Conservation (phyloP, 2,797 vertebrate species). For the Enteromius treurensis region DNA sequence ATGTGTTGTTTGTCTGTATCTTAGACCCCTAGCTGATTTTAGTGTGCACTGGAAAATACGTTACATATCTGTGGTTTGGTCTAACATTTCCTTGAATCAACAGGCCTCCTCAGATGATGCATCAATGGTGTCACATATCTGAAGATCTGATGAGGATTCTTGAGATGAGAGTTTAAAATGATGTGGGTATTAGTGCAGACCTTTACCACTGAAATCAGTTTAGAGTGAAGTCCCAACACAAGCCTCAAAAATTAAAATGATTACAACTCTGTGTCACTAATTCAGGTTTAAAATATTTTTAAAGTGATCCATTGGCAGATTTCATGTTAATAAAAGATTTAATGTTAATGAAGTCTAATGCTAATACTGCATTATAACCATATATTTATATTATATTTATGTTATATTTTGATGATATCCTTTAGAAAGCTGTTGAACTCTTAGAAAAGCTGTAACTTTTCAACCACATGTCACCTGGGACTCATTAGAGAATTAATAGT, state of each 20-base stretch:
- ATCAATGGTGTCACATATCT: slow-evolving; percentile 7
- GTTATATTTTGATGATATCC: neutral
- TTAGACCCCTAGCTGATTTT: neutral
- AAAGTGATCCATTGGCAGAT: neutral
- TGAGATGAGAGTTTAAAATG: slow-evolving; percentile 2
- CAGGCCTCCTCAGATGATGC: neutral
- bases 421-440: no score
- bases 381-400: neutral
- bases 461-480: no score
- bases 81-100: slow-evolving; percentile 47
- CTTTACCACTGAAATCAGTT: slow-evolving; percentile 4
- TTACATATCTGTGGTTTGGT: slow-evolving; percentile 46
- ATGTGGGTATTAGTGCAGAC: neutral
- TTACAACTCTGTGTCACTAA: neutral
- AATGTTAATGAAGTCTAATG: neutral
- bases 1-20: neutral
- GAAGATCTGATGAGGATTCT: neutral
- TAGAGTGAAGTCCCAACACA: neutral
- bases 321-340: neutral
- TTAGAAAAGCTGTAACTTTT: no score
- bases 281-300: neutral
- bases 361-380: neutral
- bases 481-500: no score
- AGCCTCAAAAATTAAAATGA: neutral
- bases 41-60: slow-evolving; percentile 48